Conservation (phyloP, 2,113 vertebrate species). For the Etia nguti region DNA sequence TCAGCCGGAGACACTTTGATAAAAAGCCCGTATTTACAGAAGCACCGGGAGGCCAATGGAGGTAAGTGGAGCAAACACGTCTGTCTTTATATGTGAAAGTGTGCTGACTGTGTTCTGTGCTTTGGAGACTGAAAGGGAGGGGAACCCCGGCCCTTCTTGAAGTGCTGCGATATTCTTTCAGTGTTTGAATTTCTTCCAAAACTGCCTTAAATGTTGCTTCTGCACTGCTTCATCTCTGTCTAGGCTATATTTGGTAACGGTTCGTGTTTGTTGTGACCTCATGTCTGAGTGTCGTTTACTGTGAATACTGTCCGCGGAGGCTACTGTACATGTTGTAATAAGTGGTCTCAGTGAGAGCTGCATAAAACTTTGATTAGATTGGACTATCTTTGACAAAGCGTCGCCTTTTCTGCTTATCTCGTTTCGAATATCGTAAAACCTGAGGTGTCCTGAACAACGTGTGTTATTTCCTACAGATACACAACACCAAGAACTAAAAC, state of each 20-base stretch:
- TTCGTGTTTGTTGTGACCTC: neutral
- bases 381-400: fast-evolving
- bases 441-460: neutral
- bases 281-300: neutral
- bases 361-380: neutral
- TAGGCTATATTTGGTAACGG: neutral
- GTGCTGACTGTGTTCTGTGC: neutral
- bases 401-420: neutral
- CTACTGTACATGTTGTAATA: neutral
- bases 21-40: neutral
- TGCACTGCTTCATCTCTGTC: neutral
- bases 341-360: neutral
- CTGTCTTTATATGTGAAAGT: neutral
- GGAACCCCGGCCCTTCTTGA: neutral
- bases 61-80: constrained; percentile 16
- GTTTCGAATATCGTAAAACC: neutral
- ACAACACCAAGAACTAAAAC: neutral
- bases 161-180: neutral
- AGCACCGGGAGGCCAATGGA: neutral
- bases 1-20: neutral
- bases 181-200: neutral
- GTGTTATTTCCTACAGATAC: neutral
- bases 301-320: neutral
- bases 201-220: neutral
- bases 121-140: neutral